Evolutionary conservation across 1,140 invertebrate genomes (phyloP), one percentile per base, ranked within the genome.

Genomic region (Dermatophagoides farinae): DNA sequence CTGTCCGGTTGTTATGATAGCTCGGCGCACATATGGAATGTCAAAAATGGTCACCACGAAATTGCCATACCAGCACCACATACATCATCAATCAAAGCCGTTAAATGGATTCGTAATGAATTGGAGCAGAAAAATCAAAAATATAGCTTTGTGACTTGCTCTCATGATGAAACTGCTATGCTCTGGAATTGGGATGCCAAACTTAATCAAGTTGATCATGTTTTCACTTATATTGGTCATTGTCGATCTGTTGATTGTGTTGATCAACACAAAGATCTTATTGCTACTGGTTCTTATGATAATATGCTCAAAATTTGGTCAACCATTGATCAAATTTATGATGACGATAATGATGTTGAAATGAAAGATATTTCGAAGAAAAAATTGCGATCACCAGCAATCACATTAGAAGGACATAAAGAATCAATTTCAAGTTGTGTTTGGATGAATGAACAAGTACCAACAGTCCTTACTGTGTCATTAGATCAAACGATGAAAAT

Each of bases 401-500:
- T 86, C 67, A 96, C 91, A 14, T 73, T 98, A 61, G 82, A 84
- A 71, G 90, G 91, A 0, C 95, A 99, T 70, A 81, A 82, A 64
- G 92, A 97, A 72, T 84, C 82, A 20, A 79, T 98, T 9, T 88
- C 86, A 9, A 80, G 81, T 0, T 77, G 88, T 0, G 75, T 80
- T 47, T 98, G 91, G 90, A 78, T 84, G 61, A 44, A 57, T 40
- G 20, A 25, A 18, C 82, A 81, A 60, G 40, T 63, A 16, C 16
- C 54, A 51, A 46, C 6, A 25, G 69, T 96, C 1, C 77, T 86
- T 14, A 89, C 88, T 0, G 78, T 80, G 64, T 85, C 86, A 0
- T 93, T 91, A 90, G 95, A 99, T 76, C 91, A 97, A 68, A 88
- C 90, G 0, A 74, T 98, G 11, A 84, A 86, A 71, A 67, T 93